Base-by-base conservation (phyloP, 1,140 invertebrate species). In the Danaus melanippus region DNA sequence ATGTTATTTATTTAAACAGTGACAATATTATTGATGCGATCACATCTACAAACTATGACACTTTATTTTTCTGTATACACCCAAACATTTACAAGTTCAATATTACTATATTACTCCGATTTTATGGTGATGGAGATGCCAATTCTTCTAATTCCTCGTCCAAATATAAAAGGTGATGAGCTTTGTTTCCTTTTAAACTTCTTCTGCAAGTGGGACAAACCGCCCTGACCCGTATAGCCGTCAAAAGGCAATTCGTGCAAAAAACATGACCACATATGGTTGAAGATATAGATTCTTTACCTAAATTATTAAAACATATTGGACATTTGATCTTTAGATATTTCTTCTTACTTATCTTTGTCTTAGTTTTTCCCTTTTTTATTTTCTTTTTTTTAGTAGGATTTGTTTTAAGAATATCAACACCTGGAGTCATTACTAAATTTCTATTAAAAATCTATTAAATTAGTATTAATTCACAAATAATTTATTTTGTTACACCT, bases 221-320 rank as follows among this genome's bases (percentile, higher is more conserved):
- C 3, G 58, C 42, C 46, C 53, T 52, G n/a, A 57, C 42, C 12
- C 53, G 47, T 21, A 67, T 46, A 9, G 70, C 58, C 43, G 52
- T 58, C 42, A 62, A 42, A 15, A 73, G 58, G 42, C 70, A 73
- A 8, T 40, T 44, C 9, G 61, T 63, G 43, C 70, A 73, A 50
- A 73, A 73, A 1, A 73, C 60, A 39, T 73, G 70, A 10, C 70
- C 70, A 46, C 70, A 73, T 41, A 59, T 58, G 0, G 70, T 73
- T 4, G 67, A 53, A 4, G 67, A 63, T 8, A 67, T 49, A 1
- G 60, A 53, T 8, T 66, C 43, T 32, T 53, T 57, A 12, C 39
- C 51, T 10, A 70, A 48, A 15, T 65, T 55, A 50, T 62, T 60
- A 8, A 67, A 67, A 49, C 70, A 73, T 50, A 73, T 73, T 9